phyloP scores from a whole-genome alignment of 2,797 vertebrate species.

The Oreonectes daqikongensis region DNA sequence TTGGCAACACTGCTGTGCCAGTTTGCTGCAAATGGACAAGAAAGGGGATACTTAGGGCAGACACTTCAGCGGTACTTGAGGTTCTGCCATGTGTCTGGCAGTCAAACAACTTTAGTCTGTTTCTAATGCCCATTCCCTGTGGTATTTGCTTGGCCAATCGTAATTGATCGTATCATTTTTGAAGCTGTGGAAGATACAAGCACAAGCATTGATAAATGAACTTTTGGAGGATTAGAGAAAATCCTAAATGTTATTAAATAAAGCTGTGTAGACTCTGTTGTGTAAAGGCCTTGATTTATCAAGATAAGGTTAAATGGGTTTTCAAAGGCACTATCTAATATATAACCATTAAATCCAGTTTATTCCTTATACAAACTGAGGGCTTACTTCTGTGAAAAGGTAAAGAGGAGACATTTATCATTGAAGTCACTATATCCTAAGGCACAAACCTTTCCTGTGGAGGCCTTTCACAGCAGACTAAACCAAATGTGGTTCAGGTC shows the following conservation, averaged over 20 bases:
- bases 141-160: not conserved
- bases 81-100: not conserved
- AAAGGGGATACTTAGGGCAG: slow-evolving; percentile 1
- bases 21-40: slow-evolving; percentile 12
- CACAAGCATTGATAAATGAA: not conserved
- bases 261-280: not conserved
- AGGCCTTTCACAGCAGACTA: not conserved
- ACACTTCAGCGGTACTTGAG: not conserved
- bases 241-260: not conserved
- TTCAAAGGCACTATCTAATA: not conserved
- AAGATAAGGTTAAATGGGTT: not conserved
- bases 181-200: not conserved
- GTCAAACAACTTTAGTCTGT: not conserved
- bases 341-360: slow-evolving; percentile 21
- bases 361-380: not conserved
- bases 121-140: not conserved
- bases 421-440: slow-evolving; percentile 31
- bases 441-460: slow-evolving; percentile 12
- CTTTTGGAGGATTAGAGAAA: not conserved
- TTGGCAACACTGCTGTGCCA: slow-evolving; percentile 17
- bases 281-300: not conserved
- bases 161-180: no score
- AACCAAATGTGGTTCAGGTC: slow-evolving; percentile 34
- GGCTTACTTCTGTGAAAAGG: not conserved
- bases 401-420: slow-evolving; percentile 7